A percentile compares a stretch with the other conserved stretches of the same genome.
Conservation (phyloP, 2,797 vertebrate genomes). For the Bradypodion pumilum region DNA sequence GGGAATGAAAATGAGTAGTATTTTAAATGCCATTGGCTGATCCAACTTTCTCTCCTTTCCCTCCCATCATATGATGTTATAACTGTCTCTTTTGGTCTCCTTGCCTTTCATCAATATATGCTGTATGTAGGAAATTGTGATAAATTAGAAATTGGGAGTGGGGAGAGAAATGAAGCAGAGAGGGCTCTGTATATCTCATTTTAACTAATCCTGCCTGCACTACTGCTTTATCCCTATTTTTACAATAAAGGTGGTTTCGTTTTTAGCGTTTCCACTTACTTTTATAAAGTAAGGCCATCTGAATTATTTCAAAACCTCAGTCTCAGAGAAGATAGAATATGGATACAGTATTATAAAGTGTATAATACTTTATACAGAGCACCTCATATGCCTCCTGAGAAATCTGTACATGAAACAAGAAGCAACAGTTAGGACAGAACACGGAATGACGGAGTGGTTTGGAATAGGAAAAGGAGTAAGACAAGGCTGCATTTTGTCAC, state of each 20-base stretch:
- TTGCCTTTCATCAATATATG: no score
- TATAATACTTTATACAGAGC: no score
- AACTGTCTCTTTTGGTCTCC: background rate
- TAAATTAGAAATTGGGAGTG: background rate
- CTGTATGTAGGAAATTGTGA: background rate
- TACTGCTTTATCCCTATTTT: background rate
- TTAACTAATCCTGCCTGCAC: background rate
- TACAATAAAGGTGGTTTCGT: background rate
- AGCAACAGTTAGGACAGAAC: no score
- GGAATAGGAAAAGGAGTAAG: no score
- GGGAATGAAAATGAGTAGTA: background rate
- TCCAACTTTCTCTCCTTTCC: background rate
- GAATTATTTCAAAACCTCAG: background rate
- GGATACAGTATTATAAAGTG: background rate
- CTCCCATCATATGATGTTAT: background rate
- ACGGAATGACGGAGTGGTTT: no score
- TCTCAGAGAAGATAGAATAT: background rate
- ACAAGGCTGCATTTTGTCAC: no score
- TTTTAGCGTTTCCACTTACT: background rate
- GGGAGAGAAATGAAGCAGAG: background rate
- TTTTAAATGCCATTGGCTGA: background rate
- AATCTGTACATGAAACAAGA: no score
- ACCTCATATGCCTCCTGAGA: no score
- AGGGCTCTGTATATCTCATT: no score
- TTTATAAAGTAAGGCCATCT: background rate